Conservation (phyloP, 2,888 invertebrate genomes). For the Elysia crispata region DNA sequence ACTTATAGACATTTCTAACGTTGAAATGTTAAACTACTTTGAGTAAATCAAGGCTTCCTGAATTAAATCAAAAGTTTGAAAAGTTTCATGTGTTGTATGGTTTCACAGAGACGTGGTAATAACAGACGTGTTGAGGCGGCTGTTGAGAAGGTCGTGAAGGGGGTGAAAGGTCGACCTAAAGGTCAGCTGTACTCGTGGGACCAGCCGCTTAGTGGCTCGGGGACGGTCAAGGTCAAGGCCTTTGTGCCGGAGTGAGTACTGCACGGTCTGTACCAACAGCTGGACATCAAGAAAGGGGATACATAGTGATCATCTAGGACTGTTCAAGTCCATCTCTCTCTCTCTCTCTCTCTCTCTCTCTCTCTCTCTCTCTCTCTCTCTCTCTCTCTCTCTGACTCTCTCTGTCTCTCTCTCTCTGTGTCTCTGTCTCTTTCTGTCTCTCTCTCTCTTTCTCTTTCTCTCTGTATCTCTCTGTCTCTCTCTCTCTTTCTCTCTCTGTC, state of each 20-base stretch:
- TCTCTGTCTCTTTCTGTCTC: slow-evolving; percentile 31
- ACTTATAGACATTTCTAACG: too few relatives aligned
- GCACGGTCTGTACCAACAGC: background rate
- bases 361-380: slow-evolving; percentile 45
- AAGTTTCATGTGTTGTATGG: too few relatives aligned
- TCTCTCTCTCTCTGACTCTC: slow-evolving; percentile 35
- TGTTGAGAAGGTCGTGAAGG: background rate
- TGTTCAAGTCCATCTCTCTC: slow-evolving; percentile 31
- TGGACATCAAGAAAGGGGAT: too few relatives aligned
- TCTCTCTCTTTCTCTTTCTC: slow-evolving; percentile 33
- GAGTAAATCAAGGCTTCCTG: too few relatives aligned
- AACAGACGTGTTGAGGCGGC: background rate
- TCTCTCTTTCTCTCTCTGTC: slow-evolving; percentile 27
- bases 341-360: slow-evolving; percentile 42
- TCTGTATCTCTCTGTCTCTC: slow-evolving; percentile 26
- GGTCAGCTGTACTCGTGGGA: background rate
- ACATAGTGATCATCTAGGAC: too few relatives aligned
- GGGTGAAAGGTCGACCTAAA: too few relatives aligned
- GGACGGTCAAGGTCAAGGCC: background rate
- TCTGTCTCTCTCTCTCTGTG: slow-evolving; percentile 19
- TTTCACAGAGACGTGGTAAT: background rate
- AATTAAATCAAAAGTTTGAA: too few relatives aligned
- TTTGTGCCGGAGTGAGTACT: background rate
- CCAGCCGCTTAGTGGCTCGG: background rate
- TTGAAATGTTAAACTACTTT: too few relatives aligned